Evolutionary conservation across 2,113 vertebrate species (phyloP).

Genomic region (Corapipo altera): DNA sequence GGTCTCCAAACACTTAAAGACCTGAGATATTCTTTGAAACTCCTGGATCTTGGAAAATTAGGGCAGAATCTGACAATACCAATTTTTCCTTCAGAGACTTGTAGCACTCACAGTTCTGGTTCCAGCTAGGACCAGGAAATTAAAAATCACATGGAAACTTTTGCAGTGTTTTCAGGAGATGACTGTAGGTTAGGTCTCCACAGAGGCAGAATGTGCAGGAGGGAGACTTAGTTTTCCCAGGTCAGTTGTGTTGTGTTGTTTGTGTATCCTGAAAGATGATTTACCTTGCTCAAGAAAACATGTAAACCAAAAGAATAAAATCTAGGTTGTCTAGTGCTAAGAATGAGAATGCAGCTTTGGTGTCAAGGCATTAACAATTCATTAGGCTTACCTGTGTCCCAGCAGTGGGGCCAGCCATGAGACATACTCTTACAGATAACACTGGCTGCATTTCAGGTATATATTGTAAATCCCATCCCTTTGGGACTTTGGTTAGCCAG

Average conservation of each 20-base stretch:
- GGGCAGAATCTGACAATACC: conserved; percentile 54
- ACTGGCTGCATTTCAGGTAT: not conserved
- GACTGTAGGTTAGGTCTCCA: not conserved
- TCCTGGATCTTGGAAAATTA: conserved; percentile 50
- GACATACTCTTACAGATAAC: not conserved
- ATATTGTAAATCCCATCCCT: not conserved
- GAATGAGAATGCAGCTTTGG: conserved; percentile 2
- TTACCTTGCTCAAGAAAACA: not conserved
- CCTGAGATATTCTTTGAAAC: conserved; percentile 42
- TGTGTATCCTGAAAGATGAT: not conserved
- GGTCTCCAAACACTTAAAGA: conserved; percentile 41
- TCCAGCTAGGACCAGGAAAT: conserved; percentile 50
- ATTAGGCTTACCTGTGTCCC: conserved; percentile 13
- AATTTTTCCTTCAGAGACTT: conserved; percentile 28
- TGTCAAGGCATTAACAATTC: conserved; percentile 20
- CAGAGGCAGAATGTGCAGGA: not conserved
- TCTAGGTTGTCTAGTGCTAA: not conserved
- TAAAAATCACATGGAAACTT: conserved; percentile 43
- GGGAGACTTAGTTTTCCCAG: not conserved
- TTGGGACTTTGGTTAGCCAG: not conserved
- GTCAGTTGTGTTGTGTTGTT: not conserved
- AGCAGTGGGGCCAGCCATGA: not conserved
- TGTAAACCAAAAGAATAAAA: not conserved
- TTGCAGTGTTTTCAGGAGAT: not conserved
- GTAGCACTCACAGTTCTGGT: conserved; percentile 1